phyloP scores from a whole-genome alignment of 2,797 vertebrate genomes.

The Neostethus bicornis region DNA sequence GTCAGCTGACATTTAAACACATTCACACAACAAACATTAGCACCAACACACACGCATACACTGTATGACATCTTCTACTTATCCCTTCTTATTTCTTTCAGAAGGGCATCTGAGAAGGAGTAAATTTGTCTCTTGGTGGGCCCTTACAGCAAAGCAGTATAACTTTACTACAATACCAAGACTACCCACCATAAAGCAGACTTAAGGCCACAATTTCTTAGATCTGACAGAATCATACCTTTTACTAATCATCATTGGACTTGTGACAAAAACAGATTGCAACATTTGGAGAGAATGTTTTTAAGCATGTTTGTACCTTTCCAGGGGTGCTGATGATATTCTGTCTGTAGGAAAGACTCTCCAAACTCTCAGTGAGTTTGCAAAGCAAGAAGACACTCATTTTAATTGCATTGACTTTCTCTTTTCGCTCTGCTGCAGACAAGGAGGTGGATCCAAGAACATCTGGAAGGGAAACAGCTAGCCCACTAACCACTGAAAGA shows the following conservation, averaged over 20 bases:
- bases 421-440: slow-evolving; percentile 76
- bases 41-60: slow-evolving; percentile 35
- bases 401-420: slow-evolving; percentile 90
- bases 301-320: no score
- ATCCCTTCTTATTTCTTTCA: slow-evolving; percentile 47
- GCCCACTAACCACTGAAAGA: slow-evolving; percentile 83
- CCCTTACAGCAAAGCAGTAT: slow-evolving; percentile 88
- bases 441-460: slow-evolving; percentile 76
- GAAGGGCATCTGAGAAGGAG: slow-evolving; percentile 26
- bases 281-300: no score
- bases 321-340: slow-evolving; percentile 75
- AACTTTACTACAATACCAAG: slow-evolving; percentile 85
- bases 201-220: slow-evolving; percentile 59
- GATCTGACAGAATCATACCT: slow-evolving; percentile 79
- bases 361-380: slow-evolving; percentile 87
- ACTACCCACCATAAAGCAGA: slow-evolving; percentile 85
- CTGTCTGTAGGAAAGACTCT: slow-evolving; percentile 81
- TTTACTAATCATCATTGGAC: slow-evolving; percentile 88
- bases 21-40: slow-evolving; percentile 47
- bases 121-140: slow-evolving; percentile 81
- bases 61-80: slow-evolving; percentile 53
- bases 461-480: slow-evolving; percentile 84
- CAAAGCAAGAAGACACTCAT: slow-evolving; percentile 93
- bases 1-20: slow-evolving; percentile 52
- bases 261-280: no score